Evolutionary conservation across 2,888 invertebrate species (phyloP).

Genomic region (Prosapia bicincta): DNA sequence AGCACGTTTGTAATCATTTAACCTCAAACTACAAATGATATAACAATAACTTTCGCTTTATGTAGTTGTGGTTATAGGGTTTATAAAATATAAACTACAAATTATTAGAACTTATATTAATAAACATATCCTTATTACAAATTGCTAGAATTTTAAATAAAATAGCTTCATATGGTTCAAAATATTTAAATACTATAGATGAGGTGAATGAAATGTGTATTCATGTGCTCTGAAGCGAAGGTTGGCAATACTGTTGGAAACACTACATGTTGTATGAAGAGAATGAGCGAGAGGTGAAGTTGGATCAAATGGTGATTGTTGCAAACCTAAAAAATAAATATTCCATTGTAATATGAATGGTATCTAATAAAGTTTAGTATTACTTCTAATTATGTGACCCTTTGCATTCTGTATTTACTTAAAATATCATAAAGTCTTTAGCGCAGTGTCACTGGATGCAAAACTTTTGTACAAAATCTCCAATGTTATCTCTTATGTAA

Average conservation of each 20-base stretch:
- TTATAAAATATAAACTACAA: not conserved
- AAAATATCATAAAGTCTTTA: too few species aligned
- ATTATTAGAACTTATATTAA: not conserved
- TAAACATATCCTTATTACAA: not conserved
- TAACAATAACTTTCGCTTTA: too few species aligned
- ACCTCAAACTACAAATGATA: too few species aligned
- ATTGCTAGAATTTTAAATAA: not conserved
- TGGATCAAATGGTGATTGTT: slow-evolving; percentile 27
- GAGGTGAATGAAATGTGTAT: slow-evolving; percentile 42
- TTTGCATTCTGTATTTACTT: too few species aligned
- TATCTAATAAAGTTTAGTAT: too few species aligned
- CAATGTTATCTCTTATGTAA: too few species aligned
- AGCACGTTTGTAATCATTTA: too few species aligned
- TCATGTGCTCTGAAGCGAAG: slow-evolving; percentile 59
- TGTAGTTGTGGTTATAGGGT: too few species aligned
- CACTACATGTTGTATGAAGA: slow-evolving; percentile 33
- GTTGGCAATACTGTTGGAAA: slow-evolving; percentile 45
- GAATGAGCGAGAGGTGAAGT: slow-evolving; percentile 20
- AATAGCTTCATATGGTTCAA: not conserved
- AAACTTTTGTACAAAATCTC: too few species aligned
- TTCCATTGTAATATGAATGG: too few species aligned
- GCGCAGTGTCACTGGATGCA: too few species aligned
- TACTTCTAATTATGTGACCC: too few species aligned
- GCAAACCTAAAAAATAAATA: slow-evolving; percentile 32
- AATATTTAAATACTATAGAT: slow-evolving; percentile 24